Base-by-base conservation (phyloP, 2,797 vertebrate genomes). In the Adrianichthys oophorus region DNA sequence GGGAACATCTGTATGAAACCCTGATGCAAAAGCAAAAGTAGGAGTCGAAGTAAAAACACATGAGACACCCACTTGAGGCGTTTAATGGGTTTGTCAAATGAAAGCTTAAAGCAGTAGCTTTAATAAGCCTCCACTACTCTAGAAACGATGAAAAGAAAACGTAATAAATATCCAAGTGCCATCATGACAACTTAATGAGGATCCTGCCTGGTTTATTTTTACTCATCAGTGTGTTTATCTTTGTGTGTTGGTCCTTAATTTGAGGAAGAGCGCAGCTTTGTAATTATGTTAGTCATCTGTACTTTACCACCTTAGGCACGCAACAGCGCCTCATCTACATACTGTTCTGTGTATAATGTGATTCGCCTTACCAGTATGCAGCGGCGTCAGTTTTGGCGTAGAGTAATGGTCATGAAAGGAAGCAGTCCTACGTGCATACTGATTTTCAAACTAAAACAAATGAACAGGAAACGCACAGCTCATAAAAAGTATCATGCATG, bases 211-310 rank as follows among this genome's bases (percentile, higher is more conserved):
- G 19, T 69, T 64, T 67, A 66, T 72, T 80, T 79, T 56, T 61
- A 67, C 5, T 49, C 55, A 29, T 68, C 44, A 48, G 29, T 69
- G 26, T 59, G 46, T 60, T 43, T 60, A 19, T 51, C 41, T 56
- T 47, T 57, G 45, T 58, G 43, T 56, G 16, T 51, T 19, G 23
- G 53, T 63, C 37, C 21, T 41, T 56, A 12, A 42, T 56, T 42
- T 45, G 16, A 57, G 65, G 46, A 41, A 2, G 24, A 15, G 37
- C 41, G 53, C 59, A 74, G 72, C 84, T 84, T 83, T 81, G 72
- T 72, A 79, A 83, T 79, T 40, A 73, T 63, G 71, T 79, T 75
- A 77, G 83, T 84, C 70, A 84, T 52, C 41, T 52, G 52, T 59
- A 37, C 62, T 61, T 62, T 61, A 55, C 59, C 76, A 69, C 82